Conservation (phyloP, 1,140 invertebrate species). For the Drosophila micromelanica region DNA sequence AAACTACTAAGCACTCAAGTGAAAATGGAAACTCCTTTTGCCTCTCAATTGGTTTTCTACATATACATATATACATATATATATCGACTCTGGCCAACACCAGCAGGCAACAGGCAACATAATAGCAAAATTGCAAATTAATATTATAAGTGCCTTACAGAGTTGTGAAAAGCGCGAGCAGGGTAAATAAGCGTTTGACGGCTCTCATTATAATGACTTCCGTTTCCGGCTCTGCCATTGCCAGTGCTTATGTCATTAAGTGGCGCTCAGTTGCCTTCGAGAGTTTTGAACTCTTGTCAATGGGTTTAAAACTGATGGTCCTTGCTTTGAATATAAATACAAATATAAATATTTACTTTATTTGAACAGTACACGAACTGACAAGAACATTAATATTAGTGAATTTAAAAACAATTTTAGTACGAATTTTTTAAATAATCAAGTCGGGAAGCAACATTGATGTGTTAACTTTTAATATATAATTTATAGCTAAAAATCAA, state of each 20-base stretch:
- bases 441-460: no score
- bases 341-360: background rate
- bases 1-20: conserved; percentile 48
- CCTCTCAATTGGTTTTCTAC: conserved; percentile 33
- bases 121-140: conserved; percentile 63
- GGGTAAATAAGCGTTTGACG: conserved; percentile 22
- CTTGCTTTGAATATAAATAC: background rate
- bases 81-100: background rate
- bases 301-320: conserved; percentile 25
- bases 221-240: conserved; percentile 38
- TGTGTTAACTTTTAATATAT: no score
- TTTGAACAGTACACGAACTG: no score
- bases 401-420: no score
- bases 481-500: no score
- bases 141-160: conserved; percentile 54
- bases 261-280: conserved; percentile 42
- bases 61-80: background rate
- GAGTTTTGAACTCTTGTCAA: conserved; percentile 32
- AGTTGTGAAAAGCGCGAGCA: background rate
- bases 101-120: background rate
- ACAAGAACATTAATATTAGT: no score
- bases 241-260: conserved; percentile 71
- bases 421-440: no score
- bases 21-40: conserved; percentile 44
- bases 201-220: conserved; percentile 72